These are phyloP conservation scores for Tiaroga cobitis DNA, from an alignment of 2,797 vertebrate genomes.

Conservation along the genomic window DNA sequence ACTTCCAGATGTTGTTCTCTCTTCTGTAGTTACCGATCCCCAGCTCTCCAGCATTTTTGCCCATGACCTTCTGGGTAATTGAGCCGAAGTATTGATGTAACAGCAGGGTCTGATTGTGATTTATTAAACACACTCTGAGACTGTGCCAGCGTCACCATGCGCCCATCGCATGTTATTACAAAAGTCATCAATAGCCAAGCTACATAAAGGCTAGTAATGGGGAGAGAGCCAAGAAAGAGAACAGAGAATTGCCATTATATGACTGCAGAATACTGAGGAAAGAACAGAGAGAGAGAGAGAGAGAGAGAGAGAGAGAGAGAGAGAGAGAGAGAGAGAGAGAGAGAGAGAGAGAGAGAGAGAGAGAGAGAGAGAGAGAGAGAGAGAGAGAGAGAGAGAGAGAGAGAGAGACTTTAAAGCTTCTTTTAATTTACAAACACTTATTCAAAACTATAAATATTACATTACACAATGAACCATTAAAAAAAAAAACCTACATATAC, in stretches of 20 bases:
- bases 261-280: conserved; percentile 22
- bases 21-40: conserved; percentile 31
- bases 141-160: conserved; percentile 93
- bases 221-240: conserved; percentile 23
- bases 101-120: conserved; percentile 99
- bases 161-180: conserved; percentile 97
- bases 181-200: conserved; percentile 93
- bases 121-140: conserved; percentile 98
- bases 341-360: conserved; percentile 50
- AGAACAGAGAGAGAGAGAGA: background rate
- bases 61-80: conserved; percentile 92
- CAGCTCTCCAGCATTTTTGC: conserved; percentile 36
- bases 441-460: too few species aligned
- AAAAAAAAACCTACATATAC: too few species aligned
- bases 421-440: too few species aligned
- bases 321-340: conserved; percentile 1
- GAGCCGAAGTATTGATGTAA: conserved; percentile 99
- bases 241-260: conserved; percentile 25
- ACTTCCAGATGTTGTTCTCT: conserved; percentile 45
- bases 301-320: background rate
- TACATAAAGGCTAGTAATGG: conserved; percentile 42
- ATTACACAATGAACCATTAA: too few species aligned
- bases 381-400: background rate
- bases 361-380: conserved; percentile 37
- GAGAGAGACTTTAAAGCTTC: background rate